Evolutionary conservation across 2,888 invertebrate genomes (phyloP), one percentile per base, ranked within the genome.

Genomic region (Coelopa pilipes): DNA sequence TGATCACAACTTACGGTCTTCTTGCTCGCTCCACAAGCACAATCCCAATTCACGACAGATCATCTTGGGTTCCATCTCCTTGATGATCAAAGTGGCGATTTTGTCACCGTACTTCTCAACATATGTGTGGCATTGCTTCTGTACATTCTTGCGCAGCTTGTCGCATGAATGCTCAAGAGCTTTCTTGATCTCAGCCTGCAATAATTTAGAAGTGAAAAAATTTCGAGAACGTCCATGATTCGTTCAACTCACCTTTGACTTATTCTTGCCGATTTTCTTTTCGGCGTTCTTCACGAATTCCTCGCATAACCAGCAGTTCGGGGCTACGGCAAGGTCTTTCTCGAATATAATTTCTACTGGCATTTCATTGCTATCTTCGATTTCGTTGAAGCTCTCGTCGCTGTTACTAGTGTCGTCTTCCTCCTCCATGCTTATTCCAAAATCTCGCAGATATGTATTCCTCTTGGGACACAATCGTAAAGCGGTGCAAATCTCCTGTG

Each of bases 401-500:
- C 75, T 50, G 65, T 74, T 73, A 59, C 76, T 76, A 10, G 72
- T 73, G 11, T 75, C 73, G 57, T 76, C 76, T 15, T 55, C 50
- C 50, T 75, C 75, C 69, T 78, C 75, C 13, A 82, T 72, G 21
- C 77, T 80, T 55, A 85, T 81, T 12, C 81, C 81, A 78, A 84
- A 70, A 70, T 86, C 84, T 0, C 78, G 77, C 60, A 87, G 77
- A 87, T 82, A 46, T 85, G 90, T 83, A 82, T 87, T 80, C 68
- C 88, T 83, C 79, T 90, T 89, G 62, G 90, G 87, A 84, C 96
- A 96, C 13, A 95, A 88, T 81, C 93, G 92, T 74, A 96, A 87
- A 80, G 91, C 93, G 0, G 91, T 91, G 83, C 96, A 96, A 57
- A 96, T 91, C 88, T 96, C 93, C 80, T 92, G 89, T 0, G 93